Percentiles rank a stretch among this genome's conserved stretches.
These are phyloP conservation scores for Ceratosolen solmsi DNA, from an alignment of 1,140 invertebrate species.

Conservation along the genomic window DNA sequence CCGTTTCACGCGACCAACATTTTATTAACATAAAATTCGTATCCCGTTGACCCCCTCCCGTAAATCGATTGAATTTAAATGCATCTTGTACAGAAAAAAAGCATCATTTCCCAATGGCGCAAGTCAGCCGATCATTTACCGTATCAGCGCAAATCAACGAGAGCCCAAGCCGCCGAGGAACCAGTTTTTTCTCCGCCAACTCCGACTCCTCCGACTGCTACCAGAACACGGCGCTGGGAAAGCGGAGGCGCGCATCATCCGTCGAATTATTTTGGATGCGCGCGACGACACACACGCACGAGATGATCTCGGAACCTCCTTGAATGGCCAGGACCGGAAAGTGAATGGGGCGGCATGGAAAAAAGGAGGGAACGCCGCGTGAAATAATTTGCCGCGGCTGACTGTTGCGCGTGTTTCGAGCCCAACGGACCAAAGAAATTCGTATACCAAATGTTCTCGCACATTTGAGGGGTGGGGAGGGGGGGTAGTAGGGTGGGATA, in stretches of 20 bases:
- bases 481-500: too few species aligned
- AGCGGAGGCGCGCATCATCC: not conserved
- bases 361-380: not conserved
- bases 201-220: not conserved
- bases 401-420: not conserved
- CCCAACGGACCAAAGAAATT: too few species aligned
- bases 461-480: too few species aligned
- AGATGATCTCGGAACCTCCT: not conserved
- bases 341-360: slow-evolving; percentile 25
- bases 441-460: too few species aligned
- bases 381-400: slow-evolving; percentile 36
- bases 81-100: too few species aligned
- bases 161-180: not conserved
- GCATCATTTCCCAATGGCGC: too few species aligned
- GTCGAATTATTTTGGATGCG: slow-evolving; percentile 22
- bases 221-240: not conserved
- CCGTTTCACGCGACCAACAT: not conserved
- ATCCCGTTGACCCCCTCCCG: too few species aligned
- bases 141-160: not conserved
- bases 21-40: not conserved
- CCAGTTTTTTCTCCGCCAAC: slow-evolving; percentile 13
- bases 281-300: slow-evolving; percentile 1
- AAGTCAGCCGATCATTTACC: not conserved
- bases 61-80: not conserved
- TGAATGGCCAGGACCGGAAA: slow-evolving; percentile 32